Conservation (phyloP, 2,797 vertebrate genomes). For the Xenentodon cancila region DNA sequence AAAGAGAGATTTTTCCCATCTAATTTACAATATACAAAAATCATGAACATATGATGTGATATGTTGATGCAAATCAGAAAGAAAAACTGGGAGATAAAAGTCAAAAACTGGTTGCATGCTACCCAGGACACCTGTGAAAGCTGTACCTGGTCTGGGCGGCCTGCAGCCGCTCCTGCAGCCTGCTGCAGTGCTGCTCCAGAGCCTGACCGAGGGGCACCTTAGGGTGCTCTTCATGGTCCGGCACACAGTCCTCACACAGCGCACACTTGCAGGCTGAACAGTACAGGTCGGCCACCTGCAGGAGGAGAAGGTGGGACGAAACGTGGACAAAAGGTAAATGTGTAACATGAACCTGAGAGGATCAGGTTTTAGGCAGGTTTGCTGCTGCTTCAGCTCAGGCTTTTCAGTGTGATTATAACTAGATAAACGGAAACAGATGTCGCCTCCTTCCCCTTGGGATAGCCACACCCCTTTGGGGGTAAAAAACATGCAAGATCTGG, state of each 20-base stretch:
- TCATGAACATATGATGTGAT: too few relatives aligned
- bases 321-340: not conserved
- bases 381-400: not conserved
- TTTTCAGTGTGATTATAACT: not conserved
- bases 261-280: conserved; percentile 89
- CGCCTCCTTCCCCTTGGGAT: too few relatives aligned
- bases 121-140: too few relatives aligned
- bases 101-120: too few relatives aligned
- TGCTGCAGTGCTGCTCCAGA: conserved; percentile 88
- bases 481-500: too few relatives aligned
- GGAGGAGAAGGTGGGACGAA: not conserved
- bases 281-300: conserved; percentile 89
- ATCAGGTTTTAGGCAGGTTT: not conserved
- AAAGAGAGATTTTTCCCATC: too few relatives aligned
- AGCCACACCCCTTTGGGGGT: too few relatives aligned
- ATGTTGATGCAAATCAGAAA: too few relatives aligned
- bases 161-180: conserved; percentile 87
- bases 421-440: too few relatives aligned
- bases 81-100: too few relatives aligned
- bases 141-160: conserved; percentile 88
- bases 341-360: not conserved
- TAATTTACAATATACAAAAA: too few relatives aligned
- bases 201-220: conserved; percentile 86
- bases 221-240: conserved; percentile 89
- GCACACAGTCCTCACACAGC: conserved; percentile 91